phyloP scores from a whole-genome alignment of 2,113 vertebrate species.

The Rissa tridactyla region DNA sequence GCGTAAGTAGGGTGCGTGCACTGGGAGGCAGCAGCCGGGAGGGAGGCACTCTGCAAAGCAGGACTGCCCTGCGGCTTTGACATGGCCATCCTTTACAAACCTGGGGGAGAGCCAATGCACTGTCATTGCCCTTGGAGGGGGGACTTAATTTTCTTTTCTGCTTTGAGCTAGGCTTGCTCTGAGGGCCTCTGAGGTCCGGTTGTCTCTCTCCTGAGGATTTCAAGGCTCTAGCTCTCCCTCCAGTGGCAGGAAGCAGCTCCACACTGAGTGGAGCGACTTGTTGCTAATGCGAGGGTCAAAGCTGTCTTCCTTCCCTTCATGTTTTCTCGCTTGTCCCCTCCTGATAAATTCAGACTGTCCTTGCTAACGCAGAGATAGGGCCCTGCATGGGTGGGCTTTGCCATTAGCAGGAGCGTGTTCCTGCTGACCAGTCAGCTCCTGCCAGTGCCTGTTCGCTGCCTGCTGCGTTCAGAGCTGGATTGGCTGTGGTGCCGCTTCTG shows the following conservation, averaged over 20 bases:
- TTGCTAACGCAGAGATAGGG: neutral
- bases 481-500: neutral
- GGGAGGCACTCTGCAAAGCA: neutral
- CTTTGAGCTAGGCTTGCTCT: neutral
- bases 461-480: neutral
- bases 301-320: rapidly evolving
- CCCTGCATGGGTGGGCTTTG: neutral
- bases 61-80: neutral
- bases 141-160: neutral
- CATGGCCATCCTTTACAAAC: neutral
- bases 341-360: neutral
- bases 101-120: neutral
- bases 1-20: rapidly evolving
- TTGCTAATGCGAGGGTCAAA: neutral
- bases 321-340: neutral
- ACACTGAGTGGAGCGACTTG: neutral
- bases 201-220: neutral
- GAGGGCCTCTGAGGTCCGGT: neutral
- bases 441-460: neutral
- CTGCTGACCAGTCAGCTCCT: neutral
- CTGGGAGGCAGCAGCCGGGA: neutral
- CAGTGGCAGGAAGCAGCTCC: neutral
- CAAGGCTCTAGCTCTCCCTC: conserved; percentile 38
- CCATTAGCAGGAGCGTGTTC: neutral
- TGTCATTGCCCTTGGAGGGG: neutral